Evolutionary conservation across 2,113 vertebrate species (phyloP).

Genomic region (Melanostigma gelatinosum): DNA sequence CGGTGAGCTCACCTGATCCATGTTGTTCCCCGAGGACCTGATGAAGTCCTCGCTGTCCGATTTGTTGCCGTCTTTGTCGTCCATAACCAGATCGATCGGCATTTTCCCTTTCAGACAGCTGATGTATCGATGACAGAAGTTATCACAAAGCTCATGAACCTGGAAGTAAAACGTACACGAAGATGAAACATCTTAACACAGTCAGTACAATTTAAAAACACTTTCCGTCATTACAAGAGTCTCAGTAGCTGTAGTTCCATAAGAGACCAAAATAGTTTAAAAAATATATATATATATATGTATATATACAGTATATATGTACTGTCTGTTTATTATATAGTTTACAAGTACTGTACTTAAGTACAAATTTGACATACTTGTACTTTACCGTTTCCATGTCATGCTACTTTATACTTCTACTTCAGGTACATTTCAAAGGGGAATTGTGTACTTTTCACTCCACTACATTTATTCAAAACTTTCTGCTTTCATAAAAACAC

Average conservation of each 20-base stretch:
- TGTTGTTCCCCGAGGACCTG: constrained; percentile 86
- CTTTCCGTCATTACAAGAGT: neutral
- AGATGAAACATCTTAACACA: neutral
- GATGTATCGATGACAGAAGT: constrained; percentile 99
- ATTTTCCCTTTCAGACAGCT: constrained; percentile 98
- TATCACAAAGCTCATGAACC: constrained; percentile 98
- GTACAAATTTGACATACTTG: neutral
- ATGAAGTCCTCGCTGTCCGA: constrained; percentile 95
- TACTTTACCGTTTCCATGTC: too few species aligned
- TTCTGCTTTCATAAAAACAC: too few species aligned
- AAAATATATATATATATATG: too few species aligned
- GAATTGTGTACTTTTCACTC: too few species aligned
- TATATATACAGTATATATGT: too few species aligned
- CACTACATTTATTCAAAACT: too few species aligned
- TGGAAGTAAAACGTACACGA: constrained; percentile 53
- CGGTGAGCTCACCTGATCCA: constrained; percentile 86
- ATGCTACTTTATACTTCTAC: too few species aligned
- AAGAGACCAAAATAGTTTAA: neutral
- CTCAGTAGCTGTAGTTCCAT: neutral
- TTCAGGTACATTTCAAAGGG: too few species aligned
- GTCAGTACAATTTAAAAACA: neutral
- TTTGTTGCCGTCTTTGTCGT: constrained; percentile 93
- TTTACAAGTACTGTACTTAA: neutral
- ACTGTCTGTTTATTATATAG: too few species aligned
- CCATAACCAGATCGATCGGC: constrained; percentile 96